phyloP scores from a whole-genome alignment of 2,113 vertebrate genomes.

The Plectropomus leopardus region DNA sequence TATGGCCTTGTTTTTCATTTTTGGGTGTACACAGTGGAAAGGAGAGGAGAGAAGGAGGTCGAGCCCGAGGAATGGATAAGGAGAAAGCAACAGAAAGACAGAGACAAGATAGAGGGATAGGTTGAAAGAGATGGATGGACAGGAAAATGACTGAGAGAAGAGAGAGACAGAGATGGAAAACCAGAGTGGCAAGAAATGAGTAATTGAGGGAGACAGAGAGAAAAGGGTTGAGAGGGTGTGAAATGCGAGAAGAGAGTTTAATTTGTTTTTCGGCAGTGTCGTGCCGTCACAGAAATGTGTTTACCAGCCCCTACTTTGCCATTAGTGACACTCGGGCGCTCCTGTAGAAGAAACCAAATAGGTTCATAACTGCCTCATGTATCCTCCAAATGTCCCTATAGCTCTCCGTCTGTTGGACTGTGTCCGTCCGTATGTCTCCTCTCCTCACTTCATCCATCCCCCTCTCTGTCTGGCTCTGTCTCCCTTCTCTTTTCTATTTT shows the following conservation, averaged over 20 bases:
- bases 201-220: conserved; percentile 66
- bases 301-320: conserved; percentile 82
- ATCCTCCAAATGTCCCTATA: conserved; percentile 83
- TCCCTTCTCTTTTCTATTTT: conserved; percentile 11
- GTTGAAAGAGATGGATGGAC: conserved; percentile 16
- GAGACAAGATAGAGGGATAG: conserved; percentile 6
- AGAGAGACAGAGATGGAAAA: conserved; percentile 51
- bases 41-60: conserved; percentile 11
- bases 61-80: conserved; percentile 14
- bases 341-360: conserved; percentile 81
- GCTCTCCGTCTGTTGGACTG: conserved; percentile 78
- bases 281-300: conserved; percentile 81
- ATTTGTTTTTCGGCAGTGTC: conserved; percentile 81
- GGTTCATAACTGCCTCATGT: conserved; percentile 83
- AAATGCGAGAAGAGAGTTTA: conserved; percentile 79
- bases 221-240: conserved; percentile 79
- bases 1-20: conserved; percentile 78
- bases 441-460: conserved; percentile 58
- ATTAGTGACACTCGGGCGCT: conserved; percentile 83
- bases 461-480: conserved; percentile 36
- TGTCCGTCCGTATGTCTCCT: conserved; percentile 77
- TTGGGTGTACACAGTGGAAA: conserved; percentile 37
- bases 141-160: conserved; percentile 17
- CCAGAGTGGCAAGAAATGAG: conserved; percentile 62
- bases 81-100: conserved; percentile 20